These are phyloP conservation scores for Gambusia affinis DNA, from an alignment of 2,113 vertebrate species.

Conservation along the genomic window DNA sequence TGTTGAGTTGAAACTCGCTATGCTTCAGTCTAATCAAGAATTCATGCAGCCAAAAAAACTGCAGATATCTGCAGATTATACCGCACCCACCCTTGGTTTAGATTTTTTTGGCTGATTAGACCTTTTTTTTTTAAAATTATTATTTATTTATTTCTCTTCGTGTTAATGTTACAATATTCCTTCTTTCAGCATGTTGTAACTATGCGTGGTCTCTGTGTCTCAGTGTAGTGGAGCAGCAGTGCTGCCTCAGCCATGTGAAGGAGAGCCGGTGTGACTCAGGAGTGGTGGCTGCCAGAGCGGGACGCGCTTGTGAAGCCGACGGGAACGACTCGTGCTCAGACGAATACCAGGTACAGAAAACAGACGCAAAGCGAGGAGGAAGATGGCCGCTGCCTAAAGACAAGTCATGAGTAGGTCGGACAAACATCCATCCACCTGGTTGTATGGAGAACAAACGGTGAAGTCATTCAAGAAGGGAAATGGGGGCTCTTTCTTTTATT, in stretches of 20 bases:
- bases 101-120: background rate
- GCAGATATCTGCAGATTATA: too few species aligned
- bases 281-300: slow-evolving; percentile 83
- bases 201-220: slow-evolving; percentile 43
- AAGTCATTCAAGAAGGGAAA: background rate
- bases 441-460: background rate
- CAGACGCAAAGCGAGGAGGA: background rate
- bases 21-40: too few species aligned
- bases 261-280: slow-evolving; percentile 89
- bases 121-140: background rate
- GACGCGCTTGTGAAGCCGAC: slow-evolving; percentile 76
- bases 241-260: slow-evolving; percentile 84
- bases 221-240: slow-evolving; percentile 89
- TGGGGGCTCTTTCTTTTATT: too few species aligned
- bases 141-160: too few species aligned
- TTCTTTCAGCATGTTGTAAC: background rate
- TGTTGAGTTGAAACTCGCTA: too few species aligned
- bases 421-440: background rate
- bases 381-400: background rate
- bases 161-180: background rate
- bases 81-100: too few species aligned
- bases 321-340: slow-evolving; percentile 76
- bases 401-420: background rate
- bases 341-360: slow-evolving; percentile 81
- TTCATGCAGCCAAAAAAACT: too few species aligned